A percentile compares a stretch with the other conserved stretches of the same genome.
Evolutionary conservation across 2,888 invertebrate genomes (phyloP).

Genomic region (Embidobia sp.): DNA sequence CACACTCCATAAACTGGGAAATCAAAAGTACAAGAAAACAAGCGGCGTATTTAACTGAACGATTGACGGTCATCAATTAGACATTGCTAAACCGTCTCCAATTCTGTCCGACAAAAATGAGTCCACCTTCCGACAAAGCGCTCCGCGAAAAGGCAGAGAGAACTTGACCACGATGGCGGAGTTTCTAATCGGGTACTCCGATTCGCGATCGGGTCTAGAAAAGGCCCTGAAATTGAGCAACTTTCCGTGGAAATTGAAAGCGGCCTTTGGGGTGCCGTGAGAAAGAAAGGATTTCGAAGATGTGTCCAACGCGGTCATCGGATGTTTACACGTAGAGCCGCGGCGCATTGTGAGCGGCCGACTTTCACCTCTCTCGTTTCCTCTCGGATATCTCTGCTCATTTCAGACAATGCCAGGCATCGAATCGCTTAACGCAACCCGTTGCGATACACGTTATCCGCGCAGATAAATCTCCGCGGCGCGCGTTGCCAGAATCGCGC

Average conservation of each 20-base stretch:
- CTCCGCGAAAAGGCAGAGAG: no score
- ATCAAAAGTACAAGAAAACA: no score
- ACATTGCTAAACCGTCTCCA: no score
- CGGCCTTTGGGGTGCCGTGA: constrained; percentile 37
- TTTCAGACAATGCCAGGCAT: constrained; percentile 56
- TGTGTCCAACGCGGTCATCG: constrained; percentile 59
- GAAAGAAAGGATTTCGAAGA: constrained; percentile 58
- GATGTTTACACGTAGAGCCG: constrained; percentile 52
- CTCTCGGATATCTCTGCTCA: constrained; percentile 54
- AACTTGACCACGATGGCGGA: no score
- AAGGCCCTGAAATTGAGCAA: constrained; percentile 30
- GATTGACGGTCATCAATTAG: no score
- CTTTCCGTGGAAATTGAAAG: constrained; percentile 48
- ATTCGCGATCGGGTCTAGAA: neutral
- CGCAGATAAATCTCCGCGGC: constrained; percentile 54
- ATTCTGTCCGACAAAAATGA: no score
- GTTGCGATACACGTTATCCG: constrained; percentile 56
- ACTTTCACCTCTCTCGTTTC: constrained; percentile 65
- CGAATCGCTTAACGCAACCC: constrained; percentile 60
- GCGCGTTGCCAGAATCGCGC: constrained; percentile 47
- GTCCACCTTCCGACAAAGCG: no score
- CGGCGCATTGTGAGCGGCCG: constrained; percentile 43
- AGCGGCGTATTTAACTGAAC: no score
- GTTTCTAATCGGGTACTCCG: neutral
- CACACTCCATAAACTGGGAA: no score